Conservation (phyloP, 2,888 invertebrate species). For the Yponomeuta cagnagella region DNA sequence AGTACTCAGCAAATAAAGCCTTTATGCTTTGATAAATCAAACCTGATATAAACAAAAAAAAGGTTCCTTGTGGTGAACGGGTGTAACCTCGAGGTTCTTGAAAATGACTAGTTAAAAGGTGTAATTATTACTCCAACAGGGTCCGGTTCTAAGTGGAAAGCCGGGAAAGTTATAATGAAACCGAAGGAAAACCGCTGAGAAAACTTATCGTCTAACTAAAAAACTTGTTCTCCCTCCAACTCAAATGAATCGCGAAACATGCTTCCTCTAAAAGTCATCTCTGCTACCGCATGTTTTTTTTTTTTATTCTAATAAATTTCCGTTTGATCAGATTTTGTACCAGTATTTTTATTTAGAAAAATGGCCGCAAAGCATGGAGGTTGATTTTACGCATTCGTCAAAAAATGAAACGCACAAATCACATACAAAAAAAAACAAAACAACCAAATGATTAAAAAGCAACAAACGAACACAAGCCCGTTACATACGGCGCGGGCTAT, state of each 20-base stretch:
- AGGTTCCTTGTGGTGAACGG: neutral
- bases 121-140: constrained; percentile 8
- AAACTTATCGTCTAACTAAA: constrained; percentile 1
- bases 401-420: neutral
- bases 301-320: neutral
- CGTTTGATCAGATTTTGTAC: neutral
- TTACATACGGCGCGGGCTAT: neutral
- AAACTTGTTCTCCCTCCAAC: neutral
- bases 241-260: constrained; percentile 5
- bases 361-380: neutral
- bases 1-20: no score
- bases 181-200: neutral
- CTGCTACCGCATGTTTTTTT: neutral
- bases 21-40: no score
- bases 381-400: neutral
- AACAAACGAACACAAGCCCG: neutral
- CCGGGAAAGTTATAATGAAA: constrained; percentile 11
- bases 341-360: neutral
- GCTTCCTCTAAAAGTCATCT: neutral
- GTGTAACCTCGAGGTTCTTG: neutral
- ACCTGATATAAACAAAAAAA: neutral
- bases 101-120: neutral
- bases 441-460: neutral
- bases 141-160: constrained; percentile 10
- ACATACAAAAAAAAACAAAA: neutral